A percentile compares a stretch with the other conserved stretches of the same genome.
These are phyloP conservation scores for Lepidothrix coronata DNA, from an alignment of 2,113 vertebrate genomes.

Conservation along the genomic window DNA sequence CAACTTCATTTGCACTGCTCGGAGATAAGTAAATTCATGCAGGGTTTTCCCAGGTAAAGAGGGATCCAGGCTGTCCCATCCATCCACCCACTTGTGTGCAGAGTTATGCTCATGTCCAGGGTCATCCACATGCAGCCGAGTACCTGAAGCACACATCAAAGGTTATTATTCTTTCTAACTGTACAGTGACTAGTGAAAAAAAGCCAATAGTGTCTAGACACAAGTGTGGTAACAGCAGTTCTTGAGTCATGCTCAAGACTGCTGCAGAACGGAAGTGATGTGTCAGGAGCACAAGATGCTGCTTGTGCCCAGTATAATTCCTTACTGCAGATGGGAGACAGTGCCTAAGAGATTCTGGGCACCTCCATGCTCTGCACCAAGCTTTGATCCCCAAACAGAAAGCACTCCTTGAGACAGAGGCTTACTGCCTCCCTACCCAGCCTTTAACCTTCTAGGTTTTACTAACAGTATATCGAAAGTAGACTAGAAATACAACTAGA, in stretches of 20 bases:
- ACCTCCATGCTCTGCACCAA: neutral
- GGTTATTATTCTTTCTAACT: neutral
- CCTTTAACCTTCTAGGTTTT: neutral
- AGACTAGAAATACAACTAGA: neutral
- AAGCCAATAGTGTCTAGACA: neutral
- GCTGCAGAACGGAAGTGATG: accelerated
- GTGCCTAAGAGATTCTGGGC: neutral
- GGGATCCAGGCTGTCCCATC: neutral
- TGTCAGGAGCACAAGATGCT: neutral
- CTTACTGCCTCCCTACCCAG: neutral
- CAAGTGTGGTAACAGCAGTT: neutral
- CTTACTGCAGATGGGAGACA: neutral
- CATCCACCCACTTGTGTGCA: neutral
- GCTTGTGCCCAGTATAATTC: neutral
- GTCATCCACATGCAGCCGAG: neutral
- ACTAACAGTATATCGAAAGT: neutral
- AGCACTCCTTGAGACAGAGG: neutral
- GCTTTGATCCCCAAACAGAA: neutral
- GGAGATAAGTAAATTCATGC: neutral
- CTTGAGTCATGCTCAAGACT: neutral
- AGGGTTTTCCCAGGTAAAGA: neutral
- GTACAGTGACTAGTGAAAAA: neutral
- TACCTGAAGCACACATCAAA: neutral
- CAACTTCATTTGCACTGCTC: neutral
- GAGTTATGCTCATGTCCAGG: neutral